Evolutionary conservation across 2,113 vertebrate genomes (phyloP).

Genomic region (Miniopterus natalensis): DNA sequence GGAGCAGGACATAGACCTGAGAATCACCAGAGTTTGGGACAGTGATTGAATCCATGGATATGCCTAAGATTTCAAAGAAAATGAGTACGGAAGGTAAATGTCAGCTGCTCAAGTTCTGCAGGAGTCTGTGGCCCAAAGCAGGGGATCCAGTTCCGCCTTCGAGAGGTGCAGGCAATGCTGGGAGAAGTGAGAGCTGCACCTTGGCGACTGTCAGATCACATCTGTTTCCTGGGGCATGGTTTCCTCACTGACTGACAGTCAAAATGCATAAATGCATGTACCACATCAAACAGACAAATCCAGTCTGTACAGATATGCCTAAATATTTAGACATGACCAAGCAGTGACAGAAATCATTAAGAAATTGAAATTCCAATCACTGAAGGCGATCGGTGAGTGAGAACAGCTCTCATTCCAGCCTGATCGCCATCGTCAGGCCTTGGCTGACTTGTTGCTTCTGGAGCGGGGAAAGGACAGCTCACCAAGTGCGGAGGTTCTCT

Average conservation of each 20-base stretch:
- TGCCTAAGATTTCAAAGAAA: not conserved
- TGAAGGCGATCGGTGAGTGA: conserved; percentile 55
- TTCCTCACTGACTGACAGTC: conserved; percentile 72
- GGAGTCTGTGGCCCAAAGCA: not conserved
- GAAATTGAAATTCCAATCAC: conserved; percentile 75
- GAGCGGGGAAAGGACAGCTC: not conserved
- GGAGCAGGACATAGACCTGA: not conserved
- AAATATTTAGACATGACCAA: conserved; percentile 83
- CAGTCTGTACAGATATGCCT: conserved; percentile 67
- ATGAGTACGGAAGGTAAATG: not conserved
- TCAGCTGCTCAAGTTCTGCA: not conserved
- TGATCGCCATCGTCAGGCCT: not conserved
- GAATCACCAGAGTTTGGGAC: not conserved
- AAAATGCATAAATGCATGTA: conserved; percentile 64
- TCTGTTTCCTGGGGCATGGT: conserved; percentile 56
- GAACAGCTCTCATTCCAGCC: not conserved
- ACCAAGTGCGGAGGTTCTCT: not conserved
- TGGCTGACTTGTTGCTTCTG: not conserved
- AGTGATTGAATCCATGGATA: not conserved
- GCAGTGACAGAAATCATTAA: conserved; percentile 66
- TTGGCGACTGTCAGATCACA: conserved; percentile 72
- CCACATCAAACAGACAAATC: conserved; percentile 68
- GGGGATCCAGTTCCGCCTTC: not conserved
- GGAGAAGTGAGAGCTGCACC: conserved; percentile 5
- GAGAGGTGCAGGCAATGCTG: not conserved